Evolutionary conservation across 1,140 invertebrate genomes (phyloP).

Genomic region (Trialeurodes vaporariorum): DNA sequence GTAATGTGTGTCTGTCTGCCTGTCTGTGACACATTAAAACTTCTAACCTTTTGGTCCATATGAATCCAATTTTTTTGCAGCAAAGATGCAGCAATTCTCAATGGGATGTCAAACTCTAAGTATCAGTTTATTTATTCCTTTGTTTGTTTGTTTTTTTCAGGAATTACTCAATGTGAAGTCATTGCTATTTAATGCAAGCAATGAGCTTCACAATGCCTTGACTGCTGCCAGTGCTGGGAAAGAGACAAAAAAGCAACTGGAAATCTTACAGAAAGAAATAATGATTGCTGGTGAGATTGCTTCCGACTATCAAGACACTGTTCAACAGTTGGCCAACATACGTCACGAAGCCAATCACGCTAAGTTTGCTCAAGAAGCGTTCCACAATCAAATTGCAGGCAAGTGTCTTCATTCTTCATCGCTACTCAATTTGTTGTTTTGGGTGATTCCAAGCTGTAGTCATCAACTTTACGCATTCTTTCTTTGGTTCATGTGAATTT

Average conservation of each 20-base stretch:
- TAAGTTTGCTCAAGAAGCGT: constrained; percentile 29
- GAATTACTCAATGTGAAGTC: constrained; percentile 30
- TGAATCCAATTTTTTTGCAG: too few relatives aligned
- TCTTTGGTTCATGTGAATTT: too few relatives aligned
- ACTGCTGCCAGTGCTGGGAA: constrained; percentile 31
- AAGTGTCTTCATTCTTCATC: constrained; percentile 39
- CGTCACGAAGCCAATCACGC: background rate
- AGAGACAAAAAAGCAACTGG: constrained; percentile 31
- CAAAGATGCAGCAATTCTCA: too few relatives aligned
- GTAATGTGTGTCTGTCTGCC: too few relatives aligned
- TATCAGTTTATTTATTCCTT: too few relatives aligned
- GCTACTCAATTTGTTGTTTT: constrained; percentile 41
- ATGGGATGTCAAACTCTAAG: too few relatives aligned
- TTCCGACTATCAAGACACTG: background rate
- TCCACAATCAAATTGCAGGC: constrained; percentile 44
- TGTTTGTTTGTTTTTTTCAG: too few relatives aligned
- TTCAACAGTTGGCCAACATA: constrained; percentile 25
- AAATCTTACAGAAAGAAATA: constrained; percentile 33
- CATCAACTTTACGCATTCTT: too few relatives aligned
- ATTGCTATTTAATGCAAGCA: constrained; percentile 32
- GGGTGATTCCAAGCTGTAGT: too few relatives aligned
- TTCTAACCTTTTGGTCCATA: too few relatives aligned
- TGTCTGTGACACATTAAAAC: too few relatives aligned
- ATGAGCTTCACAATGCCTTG: constrained; percentile 32
- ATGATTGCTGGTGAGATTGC: constrained; percentile 35